These are phyloP conservation scores for Hartigia nigra DNA, from an alignment of 2,888 invertebrate species.

Conservation along the genomic window DNA sequence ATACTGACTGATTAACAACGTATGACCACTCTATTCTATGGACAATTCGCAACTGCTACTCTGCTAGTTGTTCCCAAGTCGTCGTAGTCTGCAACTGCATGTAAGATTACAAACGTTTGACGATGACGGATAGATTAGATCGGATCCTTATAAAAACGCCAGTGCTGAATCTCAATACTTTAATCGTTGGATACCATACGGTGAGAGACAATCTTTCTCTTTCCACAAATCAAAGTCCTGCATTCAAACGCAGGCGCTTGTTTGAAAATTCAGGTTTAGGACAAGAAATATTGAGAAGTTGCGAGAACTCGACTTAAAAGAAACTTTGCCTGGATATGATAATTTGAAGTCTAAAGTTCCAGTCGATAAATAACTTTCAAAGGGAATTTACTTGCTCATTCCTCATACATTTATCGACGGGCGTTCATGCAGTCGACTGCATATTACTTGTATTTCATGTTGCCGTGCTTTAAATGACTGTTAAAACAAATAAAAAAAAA, in stretches of 20 bases:
- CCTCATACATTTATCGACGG: neutral
- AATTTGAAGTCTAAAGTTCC: neutral
- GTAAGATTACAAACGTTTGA: neutral
- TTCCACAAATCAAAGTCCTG: too few relatives aligned
- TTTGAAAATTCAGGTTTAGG: too few relatives aligned
- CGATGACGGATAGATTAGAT: neutral
- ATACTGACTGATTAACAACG: neutral
- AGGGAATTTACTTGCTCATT: neutral
- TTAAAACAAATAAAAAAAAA: too few relatives aligned
- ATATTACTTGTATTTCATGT: neutral
- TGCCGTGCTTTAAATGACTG: neutral
- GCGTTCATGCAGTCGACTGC: neutral
- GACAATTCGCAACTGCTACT: neutral
- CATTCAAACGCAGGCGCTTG: too few relatives aligned
- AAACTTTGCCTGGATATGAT: neutral
- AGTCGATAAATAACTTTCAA: neutral
- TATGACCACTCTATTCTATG: neutral
- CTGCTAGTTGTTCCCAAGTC: neutral
- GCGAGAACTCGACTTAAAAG: neutral
- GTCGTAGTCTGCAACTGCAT: neutral
- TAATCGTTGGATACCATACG: neutral
- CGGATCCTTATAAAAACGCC: neutral
- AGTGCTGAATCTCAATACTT: neutral
- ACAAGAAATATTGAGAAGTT: too few relatives aligned
- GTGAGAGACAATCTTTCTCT: too few relatives aligned